A percentile compares a stretch with the other conserved stretches of the same genome.
These are phyloP conservation scores for Tiliacea citrago DNA, from an alignment of 2,888 invertebrate species.

Conservation along the genomic window DNA sequence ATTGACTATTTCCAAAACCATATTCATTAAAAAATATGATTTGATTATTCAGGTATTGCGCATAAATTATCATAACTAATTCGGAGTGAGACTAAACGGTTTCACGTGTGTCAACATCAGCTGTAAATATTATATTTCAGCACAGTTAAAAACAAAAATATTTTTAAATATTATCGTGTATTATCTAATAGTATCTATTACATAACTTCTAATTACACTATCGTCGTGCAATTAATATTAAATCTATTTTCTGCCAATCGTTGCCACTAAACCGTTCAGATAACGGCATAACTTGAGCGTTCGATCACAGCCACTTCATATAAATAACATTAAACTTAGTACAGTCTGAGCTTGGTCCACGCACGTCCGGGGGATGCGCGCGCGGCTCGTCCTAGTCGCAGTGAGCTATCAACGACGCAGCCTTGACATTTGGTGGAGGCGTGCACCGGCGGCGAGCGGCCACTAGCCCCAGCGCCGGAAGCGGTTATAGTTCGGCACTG, in stretches of 20 bases:
- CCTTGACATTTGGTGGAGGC: slow-evolving; percentile 86
- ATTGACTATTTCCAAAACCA: slow-evolving; percentile 7
- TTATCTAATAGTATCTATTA: slow-evolving; percentile 57
- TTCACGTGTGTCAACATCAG: not conserved
- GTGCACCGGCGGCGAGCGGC: slow-evolving; percentile 71
- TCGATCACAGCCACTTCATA: slow-evolving; percentile 88
- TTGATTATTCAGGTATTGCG: slow-evolving; percentile 15
- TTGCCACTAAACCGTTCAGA: slow-evolving; percentile 74
- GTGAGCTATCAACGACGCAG: slow-evolving; percentile 78
- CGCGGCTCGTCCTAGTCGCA: slow-evolving; percentile 64
- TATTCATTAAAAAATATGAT: slow-evolving; percentile 2
- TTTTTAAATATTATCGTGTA: slow-evolving; percentile 53
- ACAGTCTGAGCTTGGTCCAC: slow-evolving; percentile 75
- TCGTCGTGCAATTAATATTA: slow-evolving; percentile 51
- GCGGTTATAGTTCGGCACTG: slow-evolving; percentile 84
- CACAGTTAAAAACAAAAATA: slow-evolving; percentile 48
- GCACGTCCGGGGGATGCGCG: slow-evolving; percentile 73
- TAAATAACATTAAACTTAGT: slow-evolving; percentile 79
- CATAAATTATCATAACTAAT: slow-evolving; percentile 17
- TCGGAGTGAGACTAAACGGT: slow-evolving; percentile 6
- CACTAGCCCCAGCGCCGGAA: slow-evolving; percentile 88
- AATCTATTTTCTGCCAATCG: slow-evolving; percentile 78
- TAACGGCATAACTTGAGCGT: slow-evolving; percentile 79
- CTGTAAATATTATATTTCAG: slow-evolving; percentile 30
- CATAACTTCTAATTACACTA: slow-evolving; percentile 60